phyloP scores from a whole-genome alignment of 2,888 invertebrate genomes.

The Himalopsyche kuldschensis region DNA sequence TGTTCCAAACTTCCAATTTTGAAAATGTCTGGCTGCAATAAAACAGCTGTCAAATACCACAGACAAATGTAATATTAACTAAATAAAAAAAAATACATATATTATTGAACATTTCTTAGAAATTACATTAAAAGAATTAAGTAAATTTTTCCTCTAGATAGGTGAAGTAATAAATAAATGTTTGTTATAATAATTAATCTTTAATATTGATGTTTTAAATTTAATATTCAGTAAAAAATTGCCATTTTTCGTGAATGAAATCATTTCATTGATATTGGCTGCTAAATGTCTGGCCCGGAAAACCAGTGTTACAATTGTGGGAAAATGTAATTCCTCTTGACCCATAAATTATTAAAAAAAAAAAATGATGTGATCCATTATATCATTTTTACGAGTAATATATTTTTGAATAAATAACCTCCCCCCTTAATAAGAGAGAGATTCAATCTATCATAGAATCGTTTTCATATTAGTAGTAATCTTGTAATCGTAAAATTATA shows the following conservation, averaged over 20 bases:
- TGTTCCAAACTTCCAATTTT: conserved; percentile 4
- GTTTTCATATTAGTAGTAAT: no score
- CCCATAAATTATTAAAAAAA: no score
- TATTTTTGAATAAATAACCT: no score
- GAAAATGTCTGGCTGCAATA: neutral
- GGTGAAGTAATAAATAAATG: neutral
- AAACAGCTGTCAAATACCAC: neutral
- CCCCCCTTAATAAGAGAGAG: no score
- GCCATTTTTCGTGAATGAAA: neutral
- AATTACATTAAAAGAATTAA: neutral
- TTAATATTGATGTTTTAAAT: neutral
- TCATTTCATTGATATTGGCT: neutral
- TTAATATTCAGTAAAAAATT: neutral
- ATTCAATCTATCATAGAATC: no score
- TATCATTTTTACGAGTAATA: no score
- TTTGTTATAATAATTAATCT: neutral
- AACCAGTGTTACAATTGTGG: neutral
- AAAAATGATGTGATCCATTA: no score
- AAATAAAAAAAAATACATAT: neutral
- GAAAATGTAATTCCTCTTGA: neutral
- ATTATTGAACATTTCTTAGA: neutral
- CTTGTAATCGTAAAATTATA: no score
- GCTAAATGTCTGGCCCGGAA: neutral
- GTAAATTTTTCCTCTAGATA: neutral
- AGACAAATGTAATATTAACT: neutral